These are phyloP conservation scores for Oxytorus armatus DNA, from an alignment of 2,888 invertebrate genomes.

Conservation along the genomic window DNA sequence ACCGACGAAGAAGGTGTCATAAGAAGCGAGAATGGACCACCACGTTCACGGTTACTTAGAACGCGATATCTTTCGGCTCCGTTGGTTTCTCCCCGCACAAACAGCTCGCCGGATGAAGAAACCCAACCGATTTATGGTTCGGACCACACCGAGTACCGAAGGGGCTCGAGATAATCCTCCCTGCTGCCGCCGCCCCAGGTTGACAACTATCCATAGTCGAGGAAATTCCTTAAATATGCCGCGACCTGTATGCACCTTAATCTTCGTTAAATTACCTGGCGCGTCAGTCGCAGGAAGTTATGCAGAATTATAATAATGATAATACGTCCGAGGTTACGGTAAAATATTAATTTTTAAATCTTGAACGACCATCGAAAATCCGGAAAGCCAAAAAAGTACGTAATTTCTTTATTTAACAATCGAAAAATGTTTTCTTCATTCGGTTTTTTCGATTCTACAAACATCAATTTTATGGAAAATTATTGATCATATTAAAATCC, in stretches of 20 bases:
- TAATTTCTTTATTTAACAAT: too few species aligned
- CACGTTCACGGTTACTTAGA: constrained; percentile 38
- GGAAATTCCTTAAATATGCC: constrained; percentile 30
- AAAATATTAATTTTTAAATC: constrained; percentile 1
- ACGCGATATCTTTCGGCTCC: constrained; percentile 24
- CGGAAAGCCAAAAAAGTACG: background rate
- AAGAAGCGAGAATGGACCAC: background rate
- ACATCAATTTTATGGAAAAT: too few species aligned
- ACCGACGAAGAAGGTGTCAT: constrained; percentile 30
- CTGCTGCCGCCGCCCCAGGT: constrained; percentile 17
- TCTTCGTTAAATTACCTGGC: constrained; percentile 11
- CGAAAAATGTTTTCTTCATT: too few species aligned
- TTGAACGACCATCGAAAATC: background rate
- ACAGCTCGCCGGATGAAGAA: constrained; percentile 17
- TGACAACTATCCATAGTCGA: constrained; percentile 36
- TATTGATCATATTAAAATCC: too few species aligned
- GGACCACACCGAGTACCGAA: constrained; percentile 43
- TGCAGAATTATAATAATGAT: constrained; percentile 7
- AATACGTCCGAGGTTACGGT: background rate
- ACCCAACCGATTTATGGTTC: constrained; percentile 49
- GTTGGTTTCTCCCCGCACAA: background rate
- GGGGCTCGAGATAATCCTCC: constrained; percentile 50
- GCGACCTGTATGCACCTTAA: constrained; percentile 16
- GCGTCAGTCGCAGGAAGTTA: constrained; percentile 29
- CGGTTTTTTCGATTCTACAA: too few species aligned